phyloP scores from a whole-genome alignment of 2,888 invertebrate genomes.

The Atherix ibis region DNA sequence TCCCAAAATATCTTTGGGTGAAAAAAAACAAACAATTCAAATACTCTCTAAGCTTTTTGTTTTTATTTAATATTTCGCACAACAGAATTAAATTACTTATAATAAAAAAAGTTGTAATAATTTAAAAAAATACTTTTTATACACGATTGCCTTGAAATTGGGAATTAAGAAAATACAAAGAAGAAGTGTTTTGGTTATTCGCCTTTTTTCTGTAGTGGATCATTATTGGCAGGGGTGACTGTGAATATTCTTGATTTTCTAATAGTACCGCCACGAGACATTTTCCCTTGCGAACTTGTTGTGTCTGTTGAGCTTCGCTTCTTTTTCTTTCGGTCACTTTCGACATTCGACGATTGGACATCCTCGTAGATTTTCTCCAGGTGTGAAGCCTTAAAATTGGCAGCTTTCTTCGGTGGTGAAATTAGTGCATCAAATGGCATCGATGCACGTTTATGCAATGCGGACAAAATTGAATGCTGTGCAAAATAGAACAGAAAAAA shows the following conservation, averaged over 20 bases:
- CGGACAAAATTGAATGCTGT: neutral
- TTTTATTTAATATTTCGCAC: no score
- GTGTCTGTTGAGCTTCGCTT: neutral
- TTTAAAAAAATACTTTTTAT: no score
- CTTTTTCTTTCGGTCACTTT: neutral
- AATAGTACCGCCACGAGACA: no score
- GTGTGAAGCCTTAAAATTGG: no score
- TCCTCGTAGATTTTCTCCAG: neutral
- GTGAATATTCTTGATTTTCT: slow-evolving; percentile 4
- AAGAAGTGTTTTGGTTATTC: no score
- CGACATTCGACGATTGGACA: neutral
- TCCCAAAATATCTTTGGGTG: neutral
- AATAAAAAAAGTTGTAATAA: no score
- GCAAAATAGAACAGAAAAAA: neutral
- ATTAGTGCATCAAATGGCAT: slow-evolving; percentile 6
- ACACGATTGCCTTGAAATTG: no score
- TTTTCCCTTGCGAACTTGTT: no score
- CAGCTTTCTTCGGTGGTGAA: slow-evolving; percentile 10
- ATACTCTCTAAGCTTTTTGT: neutral
- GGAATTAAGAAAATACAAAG: neutral
- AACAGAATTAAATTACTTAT: no score
- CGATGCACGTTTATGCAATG: slow-evolving; percentile 8
- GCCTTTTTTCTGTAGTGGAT: no score
- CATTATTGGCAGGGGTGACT: slow-evolving; percentile 4
- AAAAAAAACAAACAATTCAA: neutral